Conservation (phyloP, 2,888 invertebrate species). For the Erebia palarica region DNA sequence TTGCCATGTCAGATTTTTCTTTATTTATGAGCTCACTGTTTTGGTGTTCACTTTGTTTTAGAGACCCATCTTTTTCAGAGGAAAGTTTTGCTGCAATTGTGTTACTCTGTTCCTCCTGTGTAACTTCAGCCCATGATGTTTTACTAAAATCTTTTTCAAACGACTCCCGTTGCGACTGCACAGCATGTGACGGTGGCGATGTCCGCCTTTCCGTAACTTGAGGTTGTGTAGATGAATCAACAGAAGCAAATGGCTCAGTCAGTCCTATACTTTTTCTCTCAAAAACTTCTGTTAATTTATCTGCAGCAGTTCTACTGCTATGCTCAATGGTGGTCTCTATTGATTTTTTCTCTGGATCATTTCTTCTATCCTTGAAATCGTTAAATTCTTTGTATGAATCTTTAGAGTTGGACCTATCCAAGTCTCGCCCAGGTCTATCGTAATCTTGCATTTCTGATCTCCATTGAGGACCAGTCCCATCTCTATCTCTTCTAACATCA, state of each 20-base stretch:
- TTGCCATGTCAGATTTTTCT: slow-evolving; percentile 51
- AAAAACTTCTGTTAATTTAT: slow-evolving; percentile 76
- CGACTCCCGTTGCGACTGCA: slow-evolving; percentile 73
- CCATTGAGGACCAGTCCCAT: slow-evolving; percentile 73
- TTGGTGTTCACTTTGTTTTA: slow-evolving; percentile 53
- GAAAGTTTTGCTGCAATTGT: slow-evolving; percentile 48
- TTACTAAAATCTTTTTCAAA: slow-evolving; percentile 71
- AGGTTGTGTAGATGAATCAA: slow-evolving; percentile 55
- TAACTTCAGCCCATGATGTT: slow-evolving; percentile 76
- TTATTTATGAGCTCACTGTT: slow-evolving; percentile 48
- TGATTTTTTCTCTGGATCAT: slow-evolving; percentile 74
- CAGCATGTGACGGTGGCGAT: slow-evolving; percentile 63
- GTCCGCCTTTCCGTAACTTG: slow-evolving; percentile 77
- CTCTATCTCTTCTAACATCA: slow-evolving; percentile 73
- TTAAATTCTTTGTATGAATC: slow-evolving; percentile 79
- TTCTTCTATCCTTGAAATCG: slow-evolving; percentile 76
- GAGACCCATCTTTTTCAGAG: slow-evolving; percentile 51
- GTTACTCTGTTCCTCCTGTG: slow-evolving; percentile 65
- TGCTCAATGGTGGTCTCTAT: slow-evolving; percentile 61
- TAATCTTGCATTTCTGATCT: slow-evolving; percentile 79
- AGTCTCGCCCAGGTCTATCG: slow-evolving; percentile 68
- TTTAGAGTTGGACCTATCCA: slow-evolving; percentile 75
- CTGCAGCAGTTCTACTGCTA: slow-evolving; percentile 72
- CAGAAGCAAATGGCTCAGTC: slow-evolving; percentile 60
- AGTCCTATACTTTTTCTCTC: slow-evolving; percentile 75